These are phyloP conservation scores for Sebastes matsubarae DNA, from an alignment of 2,797 vertebrate genomes.

Conservation along the genomic window DNA sequence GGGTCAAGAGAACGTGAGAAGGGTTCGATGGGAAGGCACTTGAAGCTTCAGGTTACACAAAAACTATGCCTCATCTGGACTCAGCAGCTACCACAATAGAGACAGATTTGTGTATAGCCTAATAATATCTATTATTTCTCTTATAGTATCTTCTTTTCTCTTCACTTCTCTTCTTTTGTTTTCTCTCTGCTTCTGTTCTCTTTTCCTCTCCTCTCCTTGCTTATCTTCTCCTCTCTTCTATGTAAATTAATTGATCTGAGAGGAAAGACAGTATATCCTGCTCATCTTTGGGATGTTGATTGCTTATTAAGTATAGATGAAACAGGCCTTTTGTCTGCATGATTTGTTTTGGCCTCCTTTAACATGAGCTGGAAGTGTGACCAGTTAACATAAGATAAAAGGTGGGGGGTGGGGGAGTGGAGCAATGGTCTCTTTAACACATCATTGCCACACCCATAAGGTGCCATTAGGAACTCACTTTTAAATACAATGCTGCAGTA, in stretches of 20 bases:
- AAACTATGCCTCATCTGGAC: conserved; percentile 18
- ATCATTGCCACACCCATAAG: conserved; percentile 62
- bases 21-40: conserved; percentile 53
- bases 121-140: background rate
- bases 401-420: background rate
- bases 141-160: background rate
- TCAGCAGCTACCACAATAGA: conserved; percentile 23
- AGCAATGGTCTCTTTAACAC: conserved; percentile 48
- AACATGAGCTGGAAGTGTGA: conserved; percentile 76
- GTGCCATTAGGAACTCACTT: conserved; percentile 47
- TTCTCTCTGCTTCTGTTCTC: background rate
- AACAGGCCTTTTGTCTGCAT: conserved; percentile 65
- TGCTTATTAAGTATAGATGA: conserved; percentile 64
- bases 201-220: too few species aligned
- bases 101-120: background rate
- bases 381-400: conserved; percentile 61
- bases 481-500: conserved; percentile 69
- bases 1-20: conserved; percentile 66
- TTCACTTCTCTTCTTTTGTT: background rate
- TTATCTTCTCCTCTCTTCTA: background rate
- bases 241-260: background rate
- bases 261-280: conserved; percentile 54
- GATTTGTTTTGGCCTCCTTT: conserved; percentile 68
- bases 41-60: conserved; percentile 50
- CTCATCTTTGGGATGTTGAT: conserved; percentile 67